Evolutionary conservation across 2,113 vertebrate species (phyloP), one percentile per base, ranked within the genome.

Genomic region (Porphyrio hochstetteri): DNA sequence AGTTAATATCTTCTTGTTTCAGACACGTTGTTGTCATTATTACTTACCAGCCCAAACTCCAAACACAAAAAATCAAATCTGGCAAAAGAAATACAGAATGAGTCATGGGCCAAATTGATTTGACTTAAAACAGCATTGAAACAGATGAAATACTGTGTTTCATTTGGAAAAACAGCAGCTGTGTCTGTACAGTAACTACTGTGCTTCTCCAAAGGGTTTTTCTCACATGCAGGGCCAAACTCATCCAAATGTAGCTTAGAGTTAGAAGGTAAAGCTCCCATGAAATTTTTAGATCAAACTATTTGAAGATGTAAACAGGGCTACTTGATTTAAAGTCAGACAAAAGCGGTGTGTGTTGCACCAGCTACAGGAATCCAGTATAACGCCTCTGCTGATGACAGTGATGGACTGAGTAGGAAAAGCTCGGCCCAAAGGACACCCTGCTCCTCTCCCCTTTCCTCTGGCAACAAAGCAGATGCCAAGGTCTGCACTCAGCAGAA

Each of bases 91-190:
- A 82, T 85, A 53, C 38, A 67, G 56, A 82, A 82, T 18, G 6
- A 88, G 21, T 36, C 53, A 50, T 69, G 82, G 88, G 70, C 75
- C 93, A 97, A 92, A 95, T 82, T 92, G 87, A 91, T 95, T 97
- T 97, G 90, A 91, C 96, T 97, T 92, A 88, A 91, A 95, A 64
- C 83, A 95, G 84, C 75, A 85, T 48, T 85, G 89, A 94, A 96
- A 94, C 81, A 90, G 74, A 96, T 42, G 88, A 76, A 93, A 96
- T 88, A 56, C 48, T 87, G 61, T 93, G 81, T 96, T 96, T 92
- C 76, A 80, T 96, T 96, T 95, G 96, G 96, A 97, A 95, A 93
- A 93, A 63, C 65, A 28, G 90, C 40, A 53, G 82, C 84, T 84
- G 88, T 48, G 52, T 93, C 97, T 82, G 35, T 83, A 10, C 13